Evolutionary conservation across 2,888 invertebrate genomes (phyloP).

Genomic region (Coelinius sp.): DNA sequence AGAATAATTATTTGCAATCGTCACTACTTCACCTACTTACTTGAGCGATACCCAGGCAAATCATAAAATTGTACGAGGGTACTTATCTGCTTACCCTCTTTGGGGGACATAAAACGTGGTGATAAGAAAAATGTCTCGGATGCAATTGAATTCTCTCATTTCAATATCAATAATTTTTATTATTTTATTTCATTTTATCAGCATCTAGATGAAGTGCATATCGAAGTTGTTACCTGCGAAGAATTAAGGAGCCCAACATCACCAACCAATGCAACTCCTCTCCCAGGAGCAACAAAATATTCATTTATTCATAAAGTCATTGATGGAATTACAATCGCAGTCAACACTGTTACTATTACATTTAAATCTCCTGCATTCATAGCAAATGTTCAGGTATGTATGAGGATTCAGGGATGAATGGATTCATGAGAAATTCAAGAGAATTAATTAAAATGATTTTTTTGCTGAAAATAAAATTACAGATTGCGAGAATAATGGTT

Average conservation of each 20-base stretch:
- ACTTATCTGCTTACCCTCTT: neutral
- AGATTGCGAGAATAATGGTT: slow-evolving; percentile 94
- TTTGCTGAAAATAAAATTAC: slow-evolving; percentile 39
- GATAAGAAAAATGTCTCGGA: neutral
- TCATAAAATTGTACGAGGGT: neutral
- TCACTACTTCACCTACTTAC: neutral
- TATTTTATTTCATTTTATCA: slow-evolving; percentile 67
- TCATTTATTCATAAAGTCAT: slow-evolving; percentile 93
- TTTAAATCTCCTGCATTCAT: slow-evolving; percentile 96
- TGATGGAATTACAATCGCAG: slow-evolving; percentile 96
- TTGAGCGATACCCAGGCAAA: neutral
- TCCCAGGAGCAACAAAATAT: slow-evolving; percentile 79
- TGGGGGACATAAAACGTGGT: neutral
- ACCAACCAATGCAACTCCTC: slow-evolving; percentile 73
- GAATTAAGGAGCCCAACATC: slow-evolving; percentile 80
- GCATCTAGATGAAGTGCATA: slow-evolving; percentile 94
- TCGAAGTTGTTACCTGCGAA: slow-evolving; percentile 94
- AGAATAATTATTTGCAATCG: neutral
- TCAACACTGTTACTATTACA: slow-evolving; percentile 94
- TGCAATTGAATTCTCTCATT: too few species aligned
- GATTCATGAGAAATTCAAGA: neutral
- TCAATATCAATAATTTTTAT: slow-evolving; percentile 4
- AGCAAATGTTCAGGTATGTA: slow-evolving; percentile 90
- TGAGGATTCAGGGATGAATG: neutral
- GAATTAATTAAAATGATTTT: slow-evolving; percentile 18